A percentile compares a stretch with the other conserved stretches of the same genome.
These are phyloP conservation scores for Apodemia zela DNA, from an alignment of 2,888 invertebrate species.

Conservation along the genomic window DNA sequence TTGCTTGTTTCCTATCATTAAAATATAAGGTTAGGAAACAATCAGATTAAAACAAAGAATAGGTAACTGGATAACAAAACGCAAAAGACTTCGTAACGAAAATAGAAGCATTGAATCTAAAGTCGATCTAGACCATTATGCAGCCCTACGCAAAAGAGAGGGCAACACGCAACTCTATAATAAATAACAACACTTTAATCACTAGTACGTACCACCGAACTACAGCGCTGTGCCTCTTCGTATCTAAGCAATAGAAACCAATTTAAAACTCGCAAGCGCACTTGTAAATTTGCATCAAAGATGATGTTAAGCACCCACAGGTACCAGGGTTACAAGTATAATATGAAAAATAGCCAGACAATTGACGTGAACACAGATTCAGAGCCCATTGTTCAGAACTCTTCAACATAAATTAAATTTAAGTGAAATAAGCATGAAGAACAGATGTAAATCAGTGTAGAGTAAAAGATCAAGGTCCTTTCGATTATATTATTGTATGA, in stretches of 20 bases:
- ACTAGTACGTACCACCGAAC: constrained; percentile 20
- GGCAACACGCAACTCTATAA: constrained; percentile 34
- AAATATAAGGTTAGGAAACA: not conserved
- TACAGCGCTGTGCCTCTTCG: constrained; percentile 15
- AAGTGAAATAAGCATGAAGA: constrained; percentile 34
- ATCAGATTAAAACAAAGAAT: constrained; percentile 1
- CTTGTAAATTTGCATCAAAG: constrained; percentile 24
- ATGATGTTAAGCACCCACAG: constrained; percentile 40
- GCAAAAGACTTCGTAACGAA: constrained; percentile 33
- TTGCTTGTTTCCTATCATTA: not conserved
- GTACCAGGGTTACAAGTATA: constrained; percentile 42
- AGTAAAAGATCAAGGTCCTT: constrained; percentile 42
- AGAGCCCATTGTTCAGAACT: constrained; percentile 47
- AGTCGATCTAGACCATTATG: constrained; percentile 43
- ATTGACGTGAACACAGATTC: constrained; percentile 45
- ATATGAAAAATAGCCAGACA: constrained; percentile 46
- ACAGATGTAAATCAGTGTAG: constrained; percentile 44
- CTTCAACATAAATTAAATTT: constrained; percentile 34
- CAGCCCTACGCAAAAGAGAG: constrained; percentile 36
- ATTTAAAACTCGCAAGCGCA: constrained; percentile 12
- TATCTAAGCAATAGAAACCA: constrained; percentile 19
- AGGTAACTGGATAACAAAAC: constrained; percentile 1
- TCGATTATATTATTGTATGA: constrained; percentile 40
- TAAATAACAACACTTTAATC: constrained; percentile 33
- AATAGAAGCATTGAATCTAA: constrained; percentile 44